Evolutionary conservation across 2,888 invertebrate species (phyloP).

Genomic region (Polyommatus icarus): DNA sequence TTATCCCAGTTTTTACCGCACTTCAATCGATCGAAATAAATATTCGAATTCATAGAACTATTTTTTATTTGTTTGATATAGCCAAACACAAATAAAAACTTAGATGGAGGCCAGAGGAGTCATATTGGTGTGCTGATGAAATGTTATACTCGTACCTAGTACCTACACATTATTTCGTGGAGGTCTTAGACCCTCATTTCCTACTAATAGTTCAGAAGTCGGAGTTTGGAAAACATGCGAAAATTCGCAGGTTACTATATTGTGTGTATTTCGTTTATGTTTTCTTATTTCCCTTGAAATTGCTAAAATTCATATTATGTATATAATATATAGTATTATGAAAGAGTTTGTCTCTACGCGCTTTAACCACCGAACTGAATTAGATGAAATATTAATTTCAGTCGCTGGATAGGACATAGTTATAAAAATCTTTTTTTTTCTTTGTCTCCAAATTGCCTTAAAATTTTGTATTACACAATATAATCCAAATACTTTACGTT

Average conservation of each 20-base stretch:
- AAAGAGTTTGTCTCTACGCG: too few species aligned
- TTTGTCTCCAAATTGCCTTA: background rate
- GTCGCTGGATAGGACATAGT: too few species aligned
- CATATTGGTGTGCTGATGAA: background rate
- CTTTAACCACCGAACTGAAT: too few species aligned
- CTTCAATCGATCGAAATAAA: slow-evolving; percentile 33
- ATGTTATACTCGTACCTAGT: too few species aligned
- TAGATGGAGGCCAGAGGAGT: background rate
- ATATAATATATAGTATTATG: too few species aligned
- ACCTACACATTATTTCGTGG: background rate
- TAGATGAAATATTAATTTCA: too few species aligned
- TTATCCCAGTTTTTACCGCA: slow-evolving; percentile 48
- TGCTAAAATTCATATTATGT: too few species aligned
- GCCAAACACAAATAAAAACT: background rate
- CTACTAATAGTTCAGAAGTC: too few species aligned
- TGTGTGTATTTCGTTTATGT: too few species aligned
- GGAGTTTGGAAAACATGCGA: too few species aligned
- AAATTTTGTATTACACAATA: background rate
- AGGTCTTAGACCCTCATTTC: background rate
- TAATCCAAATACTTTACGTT: background rate
- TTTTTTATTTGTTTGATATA: slow-evolving; percentile 13
- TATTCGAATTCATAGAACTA: background rate
- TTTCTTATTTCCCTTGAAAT: too few species aligned
- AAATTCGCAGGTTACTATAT: too few species aligned
- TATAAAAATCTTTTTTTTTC: background rate